Base-by-base conservation (phyloP, 2,888 invertebrate genomes). In the Synergus gifuensis region DNA sequence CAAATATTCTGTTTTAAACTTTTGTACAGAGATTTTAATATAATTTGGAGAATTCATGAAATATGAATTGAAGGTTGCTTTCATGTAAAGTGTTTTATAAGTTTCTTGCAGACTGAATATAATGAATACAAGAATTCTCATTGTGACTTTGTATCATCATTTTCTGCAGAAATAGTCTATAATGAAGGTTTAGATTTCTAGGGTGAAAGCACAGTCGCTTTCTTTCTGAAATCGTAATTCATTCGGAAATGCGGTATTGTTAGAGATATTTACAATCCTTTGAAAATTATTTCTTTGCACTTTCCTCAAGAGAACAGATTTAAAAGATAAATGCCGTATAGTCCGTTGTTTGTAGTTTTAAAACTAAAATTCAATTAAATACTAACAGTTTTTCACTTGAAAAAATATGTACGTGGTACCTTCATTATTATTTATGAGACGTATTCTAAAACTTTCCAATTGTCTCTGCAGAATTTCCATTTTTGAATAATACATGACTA, bases 21-120 rank as follows among this genome's bases (percentile, higher is more conserved):
- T n/a, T n/a, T n/a, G n/a, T n/a, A n/a, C n/a, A n/a, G 36, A 36
- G 36, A 36, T 36, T 36, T 36, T 36, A 3, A 36, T 36, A 36
- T 5, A 36, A 36, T 36, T 36, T 36, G 0, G 5, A 36, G 36
- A 36, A 36, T 36, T 5, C 5, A 5, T 36, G 36, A 85, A 89
- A 86, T 64, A 16, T 42, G 14, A 66, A 66, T 40, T 36, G 12
- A 49, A 49, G n/a, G 7, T 7, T 2, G 16, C 7, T n/a, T 49
- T 16, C 7, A 7, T 49, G 16, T 0, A 4, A 49, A 11, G n/a
- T 49, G 5, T n/a, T n/a, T 36, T 36, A 5, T 7, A 36, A 36
- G 28, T 28, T 28, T 28, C 28, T 49, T 49, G 5, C 16, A 49
- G 16, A 5, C 49, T 7, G 42, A 42, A 42, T 9, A 42, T 9